Conservation (phyloP, 2,113 vertebrate species). For the Mesoclemmys tuberculata region DNA sequence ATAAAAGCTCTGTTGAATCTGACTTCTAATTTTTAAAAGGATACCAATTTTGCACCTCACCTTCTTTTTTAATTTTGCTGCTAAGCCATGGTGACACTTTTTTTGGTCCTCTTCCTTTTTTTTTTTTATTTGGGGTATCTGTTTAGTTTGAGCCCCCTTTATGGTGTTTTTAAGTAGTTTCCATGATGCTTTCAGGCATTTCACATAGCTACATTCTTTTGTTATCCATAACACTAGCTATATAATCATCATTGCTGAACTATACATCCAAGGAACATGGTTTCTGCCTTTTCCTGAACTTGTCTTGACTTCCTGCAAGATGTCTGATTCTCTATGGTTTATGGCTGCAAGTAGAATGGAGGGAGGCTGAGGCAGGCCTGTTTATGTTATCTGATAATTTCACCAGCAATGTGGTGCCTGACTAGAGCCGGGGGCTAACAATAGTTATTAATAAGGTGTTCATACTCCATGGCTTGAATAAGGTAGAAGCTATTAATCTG, state of each 20-base stretch:
- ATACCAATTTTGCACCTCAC: no score
- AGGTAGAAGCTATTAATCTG: background rate
- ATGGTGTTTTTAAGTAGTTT: no score
- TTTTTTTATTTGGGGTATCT: no score
- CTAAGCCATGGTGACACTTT: no score
- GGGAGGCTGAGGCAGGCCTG: conserved; percentile 15
- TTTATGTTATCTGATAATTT: background rate
- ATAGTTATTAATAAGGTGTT: conserved; percentile 33
- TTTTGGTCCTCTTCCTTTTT: no score
- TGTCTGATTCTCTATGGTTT: conserved; percentile 11
- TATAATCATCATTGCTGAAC: background rate
- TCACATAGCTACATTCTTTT: background rate
- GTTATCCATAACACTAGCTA: background rate
- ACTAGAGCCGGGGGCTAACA: conserved; percentile 16
- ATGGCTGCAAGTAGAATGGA: conserved; percentile 16
- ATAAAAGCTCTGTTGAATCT: no score
- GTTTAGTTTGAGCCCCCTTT: no score
- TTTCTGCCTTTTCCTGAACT: background rate
- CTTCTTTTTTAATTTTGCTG: no score
- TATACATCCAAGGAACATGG: background rate
- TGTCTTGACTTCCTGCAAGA: background rate
- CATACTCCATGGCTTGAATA: conserved; percentile 33
- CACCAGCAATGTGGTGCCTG: conserved; percentile 8
- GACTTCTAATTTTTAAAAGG: no score
- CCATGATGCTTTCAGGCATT: no score